Base-by-base conservation (phyloP, 2,888 invertebrate genomes). In the Ommatoiulus sabulosus region DNA sequence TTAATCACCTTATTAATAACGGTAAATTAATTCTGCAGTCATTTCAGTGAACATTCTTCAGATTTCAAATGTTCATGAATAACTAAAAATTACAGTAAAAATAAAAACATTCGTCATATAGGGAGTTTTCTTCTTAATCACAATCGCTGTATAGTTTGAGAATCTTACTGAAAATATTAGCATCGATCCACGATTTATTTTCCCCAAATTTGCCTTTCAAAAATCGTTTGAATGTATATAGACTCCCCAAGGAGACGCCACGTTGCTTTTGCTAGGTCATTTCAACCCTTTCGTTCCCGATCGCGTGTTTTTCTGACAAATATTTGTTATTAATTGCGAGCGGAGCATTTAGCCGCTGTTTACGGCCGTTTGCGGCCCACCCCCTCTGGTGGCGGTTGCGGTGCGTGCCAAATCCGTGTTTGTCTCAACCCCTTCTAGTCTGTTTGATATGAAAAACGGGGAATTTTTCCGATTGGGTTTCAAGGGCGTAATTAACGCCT, bases 341-440 rank as follows among this genome's bases (percentile, higher is more conserved):
- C 63, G 15, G 20, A 20, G 63, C 63, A 17, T 63, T 63, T 63
- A 63, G 63, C 5, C 63, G 20, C n/a, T 20, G 20, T 63, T 63
- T 20, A 20, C 20, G 63, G 20, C 63, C 63, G 20, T 63, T 63
- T 20, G 10, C 20, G 63, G 20, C 63, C 63, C 63, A 63, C 63
- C 63, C 52, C 63, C 63, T 63, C 63, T 20, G 63, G 63, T 63
- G 63, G 63, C 63, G 57, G 57, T 57, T 57, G 57, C 1, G 63
- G 63, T 63, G 20, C 63, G 63, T 63, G 63, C 20, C 63, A 63
- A 63, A 63, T 63, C 10, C 63, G 63, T 63, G 20, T 63, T 63
- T 63, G 20, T 63, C 63, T 63, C 63, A 63, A 63, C 63, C 63
- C 63, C 63, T 63, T 63, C 48, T 48, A n/a, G 10, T 63, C 63